Evolutionary conservation across 1,140 invertebrate species (phyloP).

Genomic region (Charaxes varanes): DNA sequence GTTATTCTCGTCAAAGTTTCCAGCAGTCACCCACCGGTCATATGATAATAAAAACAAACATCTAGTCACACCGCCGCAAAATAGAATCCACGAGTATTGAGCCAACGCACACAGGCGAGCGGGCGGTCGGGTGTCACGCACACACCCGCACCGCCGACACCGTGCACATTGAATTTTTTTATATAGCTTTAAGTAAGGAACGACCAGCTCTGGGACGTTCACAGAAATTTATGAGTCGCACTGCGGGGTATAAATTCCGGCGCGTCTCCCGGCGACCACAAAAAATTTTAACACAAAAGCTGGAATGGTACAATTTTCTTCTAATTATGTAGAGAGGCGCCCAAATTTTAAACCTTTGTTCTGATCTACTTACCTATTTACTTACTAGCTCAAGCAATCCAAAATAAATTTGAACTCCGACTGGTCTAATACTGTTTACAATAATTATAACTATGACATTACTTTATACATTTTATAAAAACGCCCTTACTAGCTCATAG

Average conservation of each 20-base stretch:
- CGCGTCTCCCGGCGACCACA: conserved; percentile 38
- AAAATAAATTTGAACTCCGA: no score
- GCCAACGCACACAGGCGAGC: conserved; percentile 56
- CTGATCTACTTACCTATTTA: no score
- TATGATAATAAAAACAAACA: conserved; percentile 74
- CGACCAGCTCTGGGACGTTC: conserved; percentile 53
- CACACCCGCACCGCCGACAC: conserved; percentile 28
- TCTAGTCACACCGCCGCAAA: conserved; percentile 62
- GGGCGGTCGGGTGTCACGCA: conserved; percentile 56
- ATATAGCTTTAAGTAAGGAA: no score
- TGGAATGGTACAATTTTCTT: conserved; percentile 23
- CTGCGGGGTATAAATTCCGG: conserved; percentile 65
- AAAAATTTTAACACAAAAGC: conserved; percentile 46
- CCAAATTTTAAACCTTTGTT: no score
- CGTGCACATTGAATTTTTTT: no score
- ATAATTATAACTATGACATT: no score
- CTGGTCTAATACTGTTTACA: no score
- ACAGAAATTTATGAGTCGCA: conserved; percentile 67
- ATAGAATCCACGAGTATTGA: conserved; percentile 67
- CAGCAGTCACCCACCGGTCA: conserved; percentile 55
- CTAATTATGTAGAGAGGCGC: conserved; percentile 29
- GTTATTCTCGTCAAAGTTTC: conserved; percentile 28
- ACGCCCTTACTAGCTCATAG: no score
- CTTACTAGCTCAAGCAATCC: no score
- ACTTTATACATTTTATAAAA: no score